phyloP scores from a whole-genome alignment of 2,888 invertebrate species.

The Tupiocoris notatus region DNA sequence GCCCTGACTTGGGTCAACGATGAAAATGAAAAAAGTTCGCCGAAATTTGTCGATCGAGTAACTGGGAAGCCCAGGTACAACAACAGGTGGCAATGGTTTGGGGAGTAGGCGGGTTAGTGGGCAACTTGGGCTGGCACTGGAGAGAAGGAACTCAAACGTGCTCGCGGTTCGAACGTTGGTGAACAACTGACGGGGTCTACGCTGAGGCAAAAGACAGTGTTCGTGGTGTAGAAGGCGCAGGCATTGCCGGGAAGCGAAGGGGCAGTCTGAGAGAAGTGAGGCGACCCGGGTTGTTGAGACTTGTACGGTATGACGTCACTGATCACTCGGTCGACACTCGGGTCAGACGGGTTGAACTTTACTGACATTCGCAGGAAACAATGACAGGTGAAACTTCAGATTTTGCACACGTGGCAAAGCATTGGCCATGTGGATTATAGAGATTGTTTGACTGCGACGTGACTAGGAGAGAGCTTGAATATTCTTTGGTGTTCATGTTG shows the following conservation, averaged over 20 bases:
- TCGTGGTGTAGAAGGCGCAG: neutral
- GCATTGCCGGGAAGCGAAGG: neutral
- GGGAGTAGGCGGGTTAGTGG: conserved; percentile 1
- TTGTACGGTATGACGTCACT: too few relatives aligned
- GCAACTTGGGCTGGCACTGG: neutral
- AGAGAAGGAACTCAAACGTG: neutral
- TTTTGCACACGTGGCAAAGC: too few relatives aligned
- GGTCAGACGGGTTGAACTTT: too few relatives aligned
- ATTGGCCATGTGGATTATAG: too few relatives aligned
- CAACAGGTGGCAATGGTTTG: neutral
- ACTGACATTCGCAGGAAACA: too few relatives aligned
- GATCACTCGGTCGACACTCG: too few relatives aligned
- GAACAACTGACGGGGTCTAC: neutral
- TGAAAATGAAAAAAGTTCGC: neutral
- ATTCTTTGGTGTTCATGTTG: too few relatives aligned
- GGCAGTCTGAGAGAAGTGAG: neutral
- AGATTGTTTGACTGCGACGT: too few relatives aligned
- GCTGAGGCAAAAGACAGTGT: too few relatives aligned
- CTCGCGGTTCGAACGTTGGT: neutral
- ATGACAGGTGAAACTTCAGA: too few relatives aligned
- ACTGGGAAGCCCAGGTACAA: neutral
- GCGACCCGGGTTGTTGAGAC: neutral
- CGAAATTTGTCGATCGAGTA: neutral
- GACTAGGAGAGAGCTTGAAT: too few relatives aligned
- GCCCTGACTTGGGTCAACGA: conserved; percentile 19